Percentiles rank a stretch among this genome's conserved stretches.
phyloP scores from a whole-genome alignment of 2,797 vertebrate genomes.

The Gallinago solitaria region DNA sequence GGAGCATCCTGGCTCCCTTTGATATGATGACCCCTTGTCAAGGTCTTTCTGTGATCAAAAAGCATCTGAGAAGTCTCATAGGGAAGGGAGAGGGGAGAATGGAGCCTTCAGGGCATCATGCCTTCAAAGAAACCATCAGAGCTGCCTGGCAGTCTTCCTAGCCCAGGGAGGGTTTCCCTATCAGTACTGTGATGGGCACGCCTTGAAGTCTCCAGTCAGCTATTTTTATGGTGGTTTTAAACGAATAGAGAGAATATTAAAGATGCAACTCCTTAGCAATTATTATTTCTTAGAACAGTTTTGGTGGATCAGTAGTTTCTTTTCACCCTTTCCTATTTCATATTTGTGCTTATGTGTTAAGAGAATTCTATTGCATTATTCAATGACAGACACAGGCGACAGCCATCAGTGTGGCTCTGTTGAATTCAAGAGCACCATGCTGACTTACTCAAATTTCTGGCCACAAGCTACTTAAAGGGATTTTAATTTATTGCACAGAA shows the following conservation, averaged over 20 bases:
- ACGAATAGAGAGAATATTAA: neutral
- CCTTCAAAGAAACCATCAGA: slow-evolving; percentile 15
- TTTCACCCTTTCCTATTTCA: neutral
- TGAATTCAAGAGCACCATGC: neutral
- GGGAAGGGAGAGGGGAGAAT: neutral
- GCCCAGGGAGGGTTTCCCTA: neutral
- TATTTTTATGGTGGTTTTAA: neutral
- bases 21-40: neutral
- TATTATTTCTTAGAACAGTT: neutral
- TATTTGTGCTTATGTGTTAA: neutral
- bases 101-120: neutral
- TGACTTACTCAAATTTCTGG: neutral
- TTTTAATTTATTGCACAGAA: neutral
- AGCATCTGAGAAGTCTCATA: neutral
- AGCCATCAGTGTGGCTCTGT: neutral
- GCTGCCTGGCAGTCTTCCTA: neutral
- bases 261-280: neutral
- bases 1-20: neutral
- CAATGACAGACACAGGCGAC: neutral
- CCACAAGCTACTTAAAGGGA: neutral
- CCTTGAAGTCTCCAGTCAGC: neutral
- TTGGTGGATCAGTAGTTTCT: neutral
- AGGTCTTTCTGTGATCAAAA: neutral
- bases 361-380: neutral
- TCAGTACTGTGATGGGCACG: neutral